phyloP scores from a whole-genome alignment of 1,140 invertebrate species.

The Bactericera cockerelli region DNA sequence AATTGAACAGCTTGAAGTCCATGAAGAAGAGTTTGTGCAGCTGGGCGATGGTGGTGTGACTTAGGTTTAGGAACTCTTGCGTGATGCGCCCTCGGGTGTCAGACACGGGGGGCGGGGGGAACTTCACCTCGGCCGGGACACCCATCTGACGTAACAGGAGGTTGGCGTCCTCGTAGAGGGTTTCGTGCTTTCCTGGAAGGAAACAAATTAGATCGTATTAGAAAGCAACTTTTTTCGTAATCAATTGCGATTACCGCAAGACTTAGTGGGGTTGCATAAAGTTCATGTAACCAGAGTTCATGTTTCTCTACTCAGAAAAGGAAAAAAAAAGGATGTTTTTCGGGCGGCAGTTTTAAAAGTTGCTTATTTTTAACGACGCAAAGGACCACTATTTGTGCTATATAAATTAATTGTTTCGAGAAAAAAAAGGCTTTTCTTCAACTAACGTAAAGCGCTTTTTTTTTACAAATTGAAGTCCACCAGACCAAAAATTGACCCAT shows the following conservation, averaged over 20 bases:
- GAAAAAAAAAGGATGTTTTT: too few species aligned
- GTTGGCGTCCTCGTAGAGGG: slow-evolving; percentile 49
- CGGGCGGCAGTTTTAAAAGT: too few species aligned
- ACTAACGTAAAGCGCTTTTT: too few species aligned
- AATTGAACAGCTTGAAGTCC: slow-evolving; percentile 69
- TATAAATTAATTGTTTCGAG: too few species aligned
- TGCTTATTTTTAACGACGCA: too few species aligned
- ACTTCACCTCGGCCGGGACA: slow-evolving; percentile 36
- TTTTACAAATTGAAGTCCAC: too few species aligned
- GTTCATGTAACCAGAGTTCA: too few species aligned
- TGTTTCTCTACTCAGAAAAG: too few species aligned
- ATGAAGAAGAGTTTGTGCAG: slow-evolving; percentile 57
- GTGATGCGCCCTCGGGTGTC: slow-evolving; percentile 48
- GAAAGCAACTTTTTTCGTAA: slow-evolving; percentile 26
- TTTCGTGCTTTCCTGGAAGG: slow-evolving; percentile 41
- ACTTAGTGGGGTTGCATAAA: too few species aligned
- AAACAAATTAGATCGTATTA: slow-evolving; percentile 24
- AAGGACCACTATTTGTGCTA: too few species aligned
- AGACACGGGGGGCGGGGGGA: slow-evolving; percentile 45
- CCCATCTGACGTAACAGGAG: slow-evolving; percentile 47
- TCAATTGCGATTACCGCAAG: slow-evolving; percentile 28
- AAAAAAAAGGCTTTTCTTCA: too few species aligned
- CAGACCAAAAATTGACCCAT: too few species aligned
- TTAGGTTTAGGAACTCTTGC: slow-evolving; percentile 54
- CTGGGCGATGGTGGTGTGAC: slow-evolving; percentile 46